Evolutionary conservation across 2,113 vertebrate species (phyloP).

Genomic region (Rhinogobius similis): DNA sequence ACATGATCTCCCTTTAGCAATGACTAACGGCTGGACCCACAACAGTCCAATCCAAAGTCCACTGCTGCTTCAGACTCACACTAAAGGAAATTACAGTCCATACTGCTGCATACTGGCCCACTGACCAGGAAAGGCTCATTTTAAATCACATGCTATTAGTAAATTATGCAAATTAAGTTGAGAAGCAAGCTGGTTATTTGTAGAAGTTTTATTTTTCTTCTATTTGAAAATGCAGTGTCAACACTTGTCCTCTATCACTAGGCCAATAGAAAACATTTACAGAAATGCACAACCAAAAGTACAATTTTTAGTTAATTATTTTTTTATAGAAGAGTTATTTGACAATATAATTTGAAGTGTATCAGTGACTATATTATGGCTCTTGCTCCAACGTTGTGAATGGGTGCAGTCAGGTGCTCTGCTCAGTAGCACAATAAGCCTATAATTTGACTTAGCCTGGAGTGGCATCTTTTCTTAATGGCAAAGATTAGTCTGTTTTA

Average conservation of each 20-base stretch:
- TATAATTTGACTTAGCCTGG: slow-evolving; percentile 65
- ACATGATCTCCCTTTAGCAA: slow-evolving; percentile 28
- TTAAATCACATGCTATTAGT: not conserved
- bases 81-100: slow-evolving; percentile 55
- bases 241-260: too few species aligned
- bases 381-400: slow-evolving; percentile 17
- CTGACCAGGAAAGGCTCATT: not conserved
- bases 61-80: slow-evolving; percentile 44
- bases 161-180: not conserved
- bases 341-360: not conserved
- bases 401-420: slow-evolving; percentile 29
- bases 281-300: not conserved
- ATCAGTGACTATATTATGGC: not conserved
- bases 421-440: slow-evolving; percentile 53
- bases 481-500: slow-evolving; percentile 73
- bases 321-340: not conserved
- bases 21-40: slow-evolving; percentile 45
- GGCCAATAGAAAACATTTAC: too few species aligned
- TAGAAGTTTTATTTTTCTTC: not conserved
- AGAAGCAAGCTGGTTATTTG: not conserved
- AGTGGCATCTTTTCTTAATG: slow-evolving; percentile 71
- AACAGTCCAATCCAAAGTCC: slow-evolving; percentile 62
- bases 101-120: slow-evolving; percentile 19
- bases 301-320: not conserved
- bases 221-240: not conserved